A percentile compares a stretch with the other conserved stretches of the same genome.
These are phyloP conservation scores for Hydrozoanthus tunicans DNA, from an alignment of 64 coral and sea anemone genomes.

Conservation along the genomic window DNA sequence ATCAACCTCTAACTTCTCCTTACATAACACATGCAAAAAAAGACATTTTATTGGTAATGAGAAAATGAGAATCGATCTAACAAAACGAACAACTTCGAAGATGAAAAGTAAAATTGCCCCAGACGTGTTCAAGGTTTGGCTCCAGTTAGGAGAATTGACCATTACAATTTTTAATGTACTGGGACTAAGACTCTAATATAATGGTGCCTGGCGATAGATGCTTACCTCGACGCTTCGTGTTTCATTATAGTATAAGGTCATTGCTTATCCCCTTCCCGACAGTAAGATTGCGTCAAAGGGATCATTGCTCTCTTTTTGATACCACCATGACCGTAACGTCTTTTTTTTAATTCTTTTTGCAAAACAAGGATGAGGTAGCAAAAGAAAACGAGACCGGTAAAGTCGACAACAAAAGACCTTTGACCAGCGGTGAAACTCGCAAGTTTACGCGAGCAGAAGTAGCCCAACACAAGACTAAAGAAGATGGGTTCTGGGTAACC, in stretches of 20 bases:
- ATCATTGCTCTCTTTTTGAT: background rate
- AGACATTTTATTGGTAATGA: background rate
- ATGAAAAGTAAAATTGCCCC: background rate
- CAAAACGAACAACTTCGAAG: background rate
- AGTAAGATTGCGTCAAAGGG: background rate
- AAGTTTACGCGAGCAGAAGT: slow-evolving; percentile 33
- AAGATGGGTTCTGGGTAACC: slow-evolving; percentile 48
- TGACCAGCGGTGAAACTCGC: background rate
- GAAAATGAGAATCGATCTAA: background rate
- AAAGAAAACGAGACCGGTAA: background rate
- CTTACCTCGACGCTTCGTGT: too few species aligned
- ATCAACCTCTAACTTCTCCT: too few species aligned
- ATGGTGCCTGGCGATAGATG: too few species aligned
- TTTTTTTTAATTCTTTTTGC: background rate
- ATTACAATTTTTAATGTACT: too few species aligned
- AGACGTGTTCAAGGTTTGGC: too few species aligned
- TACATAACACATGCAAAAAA: too few species aligned
- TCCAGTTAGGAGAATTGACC: too few species aligned
- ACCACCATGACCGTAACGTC: background rate
- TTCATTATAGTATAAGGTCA: too few species aligned
- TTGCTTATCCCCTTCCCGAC: too few species aligned
- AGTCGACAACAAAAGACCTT: background rate
- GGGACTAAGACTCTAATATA: too few species aligned
- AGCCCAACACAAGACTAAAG: slow-evolving; percentile 12
- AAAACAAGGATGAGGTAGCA: background rate